These are phyloP conservation scores for Eubasilissa splendida DNA, from an alignment of 2,888 invertebrate genomes.

Conservation along the genomic window DNA sequence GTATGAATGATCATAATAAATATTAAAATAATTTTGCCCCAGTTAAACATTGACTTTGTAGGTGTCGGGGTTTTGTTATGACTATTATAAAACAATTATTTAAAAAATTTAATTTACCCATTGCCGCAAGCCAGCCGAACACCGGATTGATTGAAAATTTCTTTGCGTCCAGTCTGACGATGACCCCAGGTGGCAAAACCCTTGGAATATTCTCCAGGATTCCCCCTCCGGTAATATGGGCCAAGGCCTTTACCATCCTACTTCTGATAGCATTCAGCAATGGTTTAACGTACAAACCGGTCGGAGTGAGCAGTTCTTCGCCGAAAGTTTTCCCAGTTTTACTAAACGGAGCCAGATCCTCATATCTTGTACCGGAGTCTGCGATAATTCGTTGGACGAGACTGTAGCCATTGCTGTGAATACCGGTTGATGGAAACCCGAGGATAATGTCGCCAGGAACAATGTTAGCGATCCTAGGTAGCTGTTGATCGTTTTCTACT, in stretches of 20 bases:
- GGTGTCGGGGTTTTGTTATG: too few species aligned
- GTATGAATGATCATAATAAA: too few species aligned
- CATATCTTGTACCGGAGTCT: slow-evolving; percentile 76
- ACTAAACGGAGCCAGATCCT: slow-evolving; percentile 70
- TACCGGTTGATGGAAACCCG: slow-evolving; percentile 90
- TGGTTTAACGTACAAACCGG: slow-evolving; percentile 87
- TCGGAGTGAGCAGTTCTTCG: slow-evolving; percentile 88
- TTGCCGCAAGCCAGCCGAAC: slow-evolving; percentile 90
- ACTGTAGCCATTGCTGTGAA: slow-evolving; percentile 97
- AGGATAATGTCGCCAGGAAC: slow-evolving; percentile 85
- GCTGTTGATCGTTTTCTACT: slow-evolving; percentile 80
- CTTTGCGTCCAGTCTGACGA: slow-evolving; percentile 79
- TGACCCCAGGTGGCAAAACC: slow-evolving; percentile 80
- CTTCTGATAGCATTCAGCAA: slow-evolving; percentile 81
- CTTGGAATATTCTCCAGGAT: slow-evolving; percentile 91
- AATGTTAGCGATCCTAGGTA: slow-evolving; percentile 81
- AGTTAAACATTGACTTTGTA: not conserved
- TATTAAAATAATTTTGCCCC: not conserved
- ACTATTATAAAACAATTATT: not conserved
- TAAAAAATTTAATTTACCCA: slow-evolving; percentile 67
- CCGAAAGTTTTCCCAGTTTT: slow-evolving; percentile 71
- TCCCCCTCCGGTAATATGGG: slow-evolving; percentile 96
- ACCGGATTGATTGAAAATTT: slow-evolving; percentile 84
- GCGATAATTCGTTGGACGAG: slow-evolving; percentile 86
- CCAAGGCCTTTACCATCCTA: slow-evolving; percentile 86